phyloP scores from a whole-genome alignment of 2,113 vertebrate species.

The Stomatorhinus ivindoensis region DNA sequence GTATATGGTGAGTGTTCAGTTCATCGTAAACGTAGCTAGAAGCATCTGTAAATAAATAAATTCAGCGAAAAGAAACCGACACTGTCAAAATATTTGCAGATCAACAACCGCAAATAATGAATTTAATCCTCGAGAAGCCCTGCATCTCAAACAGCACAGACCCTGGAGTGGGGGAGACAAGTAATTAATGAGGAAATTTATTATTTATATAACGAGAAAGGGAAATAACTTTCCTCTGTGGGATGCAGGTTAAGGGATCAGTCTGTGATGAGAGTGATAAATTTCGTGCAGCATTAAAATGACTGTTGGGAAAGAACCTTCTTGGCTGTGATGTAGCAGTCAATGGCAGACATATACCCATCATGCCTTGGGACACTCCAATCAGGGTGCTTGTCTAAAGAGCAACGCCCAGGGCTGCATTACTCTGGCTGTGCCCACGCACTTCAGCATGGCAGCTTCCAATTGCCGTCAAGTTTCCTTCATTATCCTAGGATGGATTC shows the following conservation, averaged over 20 bases:
- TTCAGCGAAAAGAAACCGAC: not conserved
- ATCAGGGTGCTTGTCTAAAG: not conserved
- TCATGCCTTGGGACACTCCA: not conserved
- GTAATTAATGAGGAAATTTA: not conserved
- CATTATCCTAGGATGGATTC: not conserved
- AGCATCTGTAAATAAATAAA: not conserved
- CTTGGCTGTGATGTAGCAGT: not conserved
- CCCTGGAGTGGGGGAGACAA: not conserved
- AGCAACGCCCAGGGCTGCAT: not conserved
- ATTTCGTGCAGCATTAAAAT: not conserved
- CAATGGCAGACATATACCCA: not conserved
- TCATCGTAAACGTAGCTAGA: not conserved
- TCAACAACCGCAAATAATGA: not conserved
- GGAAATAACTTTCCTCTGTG: not conserved
- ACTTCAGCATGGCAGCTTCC: not conserved
- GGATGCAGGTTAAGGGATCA: not conserved
- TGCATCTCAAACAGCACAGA: not conserved
- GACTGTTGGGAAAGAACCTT: not conserved
- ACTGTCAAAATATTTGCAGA: not conserved
- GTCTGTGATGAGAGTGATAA: not conserved
- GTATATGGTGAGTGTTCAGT: not conserved
- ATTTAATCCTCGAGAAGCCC: not conserved
- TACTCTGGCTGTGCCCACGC: not conserved
- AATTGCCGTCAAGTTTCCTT: not conserved
- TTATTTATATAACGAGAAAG: not conserved